phyloP scores from a whole-genome alignment of 1,140 invertebrate genomes.

The Saxidomus purpurata region DNA sequence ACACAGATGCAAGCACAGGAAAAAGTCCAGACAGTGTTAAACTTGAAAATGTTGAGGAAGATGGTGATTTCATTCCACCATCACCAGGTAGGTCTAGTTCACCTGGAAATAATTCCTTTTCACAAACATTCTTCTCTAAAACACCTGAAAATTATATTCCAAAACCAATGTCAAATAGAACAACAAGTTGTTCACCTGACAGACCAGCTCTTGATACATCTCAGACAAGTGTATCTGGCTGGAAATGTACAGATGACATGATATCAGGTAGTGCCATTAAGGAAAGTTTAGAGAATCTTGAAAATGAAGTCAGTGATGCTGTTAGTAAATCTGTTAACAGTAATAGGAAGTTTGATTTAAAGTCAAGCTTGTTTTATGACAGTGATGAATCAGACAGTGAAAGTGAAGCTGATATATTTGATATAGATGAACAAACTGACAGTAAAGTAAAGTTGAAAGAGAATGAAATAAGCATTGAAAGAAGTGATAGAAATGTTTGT shows the following conservation, averaged over 20 bases:
- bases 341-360: conserved; percentile 10
- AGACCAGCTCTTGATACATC: too few relatives aligned
- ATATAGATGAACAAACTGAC: neutral
- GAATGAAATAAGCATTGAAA: too few relatives aligned
- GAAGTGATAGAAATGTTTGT: too few relatives aligned
- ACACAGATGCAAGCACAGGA: neutral
- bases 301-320: neutral
- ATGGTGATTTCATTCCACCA: conserved; percentile 18
- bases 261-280: too few relatives aligned
- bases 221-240: too few relatives aligned
- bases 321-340: neutral
- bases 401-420: conserved; percentile 35
- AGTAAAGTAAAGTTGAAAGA: neutral
- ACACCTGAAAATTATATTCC: neutral
- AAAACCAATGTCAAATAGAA: too few relatives aligned
- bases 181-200: too few relatives aligned
- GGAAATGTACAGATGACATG: too few relatives aligned
- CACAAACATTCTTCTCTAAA: conserved; percentile 9
- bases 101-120: neutral
- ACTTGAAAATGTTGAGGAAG: neutral
- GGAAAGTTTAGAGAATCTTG: too few relatives aligned
- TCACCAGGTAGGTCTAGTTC: conserved; percentile 2
- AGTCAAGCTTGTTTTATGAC: conserved; percentile 33
- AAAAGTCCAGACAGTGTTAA: neutral
- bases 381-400: conserved; percentile 12